phyloP scores from a whole-genome alignment of 2,797 vertebrate species.

The Sebastes minor region DNA sequence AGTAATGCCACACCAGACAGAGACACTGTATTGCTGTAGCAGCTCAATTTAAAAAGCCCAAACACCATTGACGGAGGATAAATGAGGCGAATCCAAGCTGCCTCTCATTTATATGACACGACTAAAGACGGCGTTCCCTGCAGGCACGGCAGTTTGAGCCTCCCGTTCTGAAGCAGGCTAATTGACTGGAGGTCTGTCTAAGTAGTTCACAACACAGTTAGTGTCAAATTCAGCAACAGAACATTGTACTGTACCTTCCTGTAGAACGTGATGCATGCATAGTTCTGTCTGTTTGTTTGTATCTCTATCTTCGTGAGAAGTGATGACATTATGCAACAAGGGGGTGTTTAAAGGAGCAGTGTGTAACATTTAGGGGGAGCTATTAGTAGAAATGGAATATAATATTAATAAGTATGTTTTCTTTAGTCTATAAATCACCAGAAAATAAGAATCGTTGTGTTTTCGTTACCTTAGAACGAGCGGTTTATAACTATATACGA shows the following conservation, averaged over 20 bases:
- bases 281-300: background rate
- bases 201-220: conserved; percentile 8
- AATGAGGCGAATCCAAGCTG: conserved; percentile 46
- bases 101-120: conserved; percentile 32
- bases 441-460: too few species aligned
- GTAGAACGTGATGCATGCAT: background rate
- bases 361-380: too few species aligned
- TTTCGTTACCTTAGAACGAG: too few species aligned
- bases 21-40: conserved; percentile 1
- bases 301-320: background rate
- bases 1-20: background rate
- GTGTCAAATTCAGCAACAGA: conserved; percentile 3
- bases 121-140: conserved; percentile 30
- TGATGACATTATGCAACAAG: background rate
- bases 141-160: conserved; percentile 24
- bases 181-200: conserved; percentile 25
- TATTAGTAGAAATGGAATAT: too few species aligned
- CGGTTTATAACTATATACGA: too few species aligned
- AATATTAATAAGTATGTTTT: too few species aligned
- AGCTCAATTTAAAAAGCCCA: conserved; percentile 35
- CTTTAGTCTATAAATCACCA: too few species aligned
- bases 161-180: conserved; percentile 12
- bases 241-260: background rate
- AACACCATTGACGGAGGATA: conserved; percentile 26
- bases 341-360: background rate